Conservation (phyloP, 2,797 vertebrate species). For the Gastrophryne carolinensis region DNA sequence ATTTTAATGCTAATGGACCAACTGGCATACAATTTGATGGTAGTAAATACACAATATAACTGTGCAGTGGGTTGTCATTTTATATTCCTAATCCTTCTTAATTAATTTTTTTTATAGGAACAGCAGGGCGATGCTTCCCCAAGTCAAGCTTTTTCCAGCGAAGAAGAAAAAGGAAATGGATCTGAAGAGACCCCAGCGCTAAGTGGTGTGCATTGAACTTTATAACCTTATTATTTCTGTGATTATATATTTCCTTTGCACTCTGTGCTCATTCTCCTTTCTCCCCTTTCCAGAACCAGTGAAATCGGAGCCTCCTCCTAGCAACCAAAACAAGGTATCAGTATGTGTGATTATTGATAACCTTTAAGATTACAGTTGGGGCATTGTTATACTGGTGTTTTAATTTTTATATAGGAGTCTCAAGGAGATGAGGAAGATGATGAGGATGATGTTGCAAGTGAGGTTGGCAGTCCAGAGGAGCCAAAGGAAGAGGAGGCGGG, state of each 20-base stretch:
- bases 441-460: conserved; percentile 83
- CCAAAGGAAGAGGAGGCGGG: conserved; percentile 82
- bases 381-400: neutral
- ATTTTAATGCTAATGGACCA: too few species aligned
- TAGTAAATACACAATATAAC: too few species aligned
- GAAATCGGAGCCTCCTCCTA: conserved; percentile 74
- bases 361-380: neutral
- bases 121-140: conserved; percentile 17
- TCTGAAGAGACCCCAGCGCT: conserved; percentile 3
- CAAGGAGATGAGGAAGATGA: conserved; percentile 85
- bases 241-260: conserved; percentile 55
- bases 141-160: conserved; percentile 22
- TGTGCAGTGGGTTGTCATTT: neutral
- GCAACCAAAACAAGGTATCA: conserved; percentile 34
- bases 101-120: conserved; percentile 15
- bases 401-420: conserved; percentile 59
- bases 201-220: conserved; percentile 20
- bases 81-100: neutral
- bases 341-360: conserved; percentile 51
- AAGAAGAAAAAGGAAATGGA: conserved; percentile 8
- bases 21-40: too few species aligned
- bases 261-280: too few species aligned
- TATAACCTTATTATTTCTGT: conserved; percentile 27
- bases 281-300: conserved; percentile 70
- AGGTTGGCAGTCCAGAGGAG: conserved; percentile 82